Evolutionary conservation across 2,797 vertebrate species (phyloP), one percentile per base, ranked within the genome.

Genomic region (Brachyrhaphis roseni): DNA sequence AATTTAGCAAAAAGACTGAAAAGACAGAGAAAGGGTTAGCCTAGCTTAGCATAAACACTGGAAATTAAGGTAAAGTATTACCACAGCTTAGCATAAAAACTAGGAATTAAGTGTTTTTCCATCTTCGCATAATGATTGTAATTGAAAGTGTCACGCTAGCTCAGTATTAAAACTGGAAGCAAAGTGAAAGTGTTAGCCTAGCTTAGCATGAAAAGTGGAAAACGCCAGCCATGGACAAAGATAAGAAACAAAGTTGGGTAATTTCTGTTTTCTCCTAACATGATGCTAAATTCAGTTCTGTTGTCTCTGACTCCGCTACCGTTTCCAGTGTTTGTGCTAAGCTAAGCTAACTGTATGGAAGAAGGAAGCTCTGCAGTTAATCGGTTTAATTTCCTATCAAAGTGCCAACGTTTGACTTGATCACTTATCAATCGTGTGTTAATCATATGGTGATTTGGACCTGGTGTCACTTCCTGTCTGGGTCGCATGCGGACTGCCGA

Each of bases 381-480:
- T 34, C 31, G 26, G 55, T 59, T 46, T 28, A 12, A 53, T 71
- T 4, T 57, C 5, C 28, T 59, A 28, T 59, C 28, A 16, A 59
- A n/a, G 53, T 62, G 70, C 28, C 70, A 73, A 72, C 1, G 23
- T 57, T 59, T 72, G 11, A 59, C 18, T n/a, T 46, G n/a, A 34
- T 79, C 16, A 45, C 55, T 46, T 64, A 18, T 68, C 1, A 68
- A 78, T 57, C 16, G 28, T 77, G 70, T 46, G 28, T 68, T 11
- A 68, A 79, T 55, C 26, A 28, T 78, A 62, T 77, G 77, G 59
- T 31, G 8, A 75, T 39, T 82, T 64, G 51, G 45, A 16, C 45
- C 55, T 51, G 0, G 23, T 80, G 72, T 82, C 77, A 78, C 73
- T 81, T 85, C 72, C 80, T 87, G 76, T 77, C 18, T 77, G 15